phyloP scores from a whole-genome alignment of 2,888 invertebrate genomes.

The Saturnia japonica region DNA sequence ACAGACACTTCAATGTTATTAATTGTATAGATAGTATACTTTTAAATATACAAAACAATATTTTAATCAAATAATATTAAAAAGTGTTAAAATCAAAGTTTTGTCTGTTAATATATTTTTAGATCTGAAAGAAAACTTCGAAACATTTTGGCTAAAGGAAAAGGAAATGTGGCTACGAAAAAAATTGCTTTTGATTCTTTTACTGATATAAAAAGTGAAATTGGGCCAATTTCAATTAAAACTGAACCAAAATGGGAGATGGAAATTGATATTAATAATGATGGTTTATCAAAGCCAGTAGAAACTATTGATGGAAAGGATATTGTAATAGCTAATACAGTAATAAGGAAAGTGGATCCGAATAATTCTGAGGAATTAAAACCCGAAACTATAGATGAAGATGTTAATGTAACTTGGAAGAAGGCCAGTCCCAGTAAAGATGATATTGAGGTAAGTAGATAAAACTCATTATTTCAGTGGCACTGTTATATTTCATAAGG shows the following conservation, averaged over 20 bases:
- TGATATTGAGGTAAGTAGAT: conserved; percentile 58
- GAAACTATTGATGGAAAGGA: conserved; percentile 64
- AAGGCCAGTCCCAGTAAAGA: conserved; percentile 35
- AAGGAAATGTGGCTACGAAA: conserved; percentile 59
- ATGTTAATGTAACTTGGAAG: conserved; percentile 61
- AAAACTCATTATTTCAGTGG: not conserved
- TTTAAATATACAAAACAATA: not conserved
- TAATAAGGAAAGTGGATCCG: conserved; percentile 73
- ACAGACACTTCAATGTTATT: too few species aligned
- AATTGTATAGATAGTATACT: too few species aligned
- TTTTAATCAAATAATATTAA: not conserved
- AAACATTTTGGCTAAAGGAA: conserved; percentile 52
- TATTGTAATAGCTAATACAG: conserved; percentile 73
- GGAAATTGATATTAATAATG: conserved; percentile 62
- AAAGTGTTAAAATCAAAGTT: too few species aligned
- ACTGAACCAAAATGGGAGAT: conserved; percentile 74
- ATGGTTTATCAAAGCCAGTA: conserved; percentile 41
- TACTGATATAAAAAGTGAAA: conserved; percentile 76
- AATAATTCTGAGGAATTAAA: conserved; percentile 41
- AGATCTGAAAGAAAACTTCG: conserved; percentile 72
- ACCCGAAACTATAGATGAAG: conserved; percentile 36
- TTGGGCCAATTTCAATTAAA: conserved; percentile 66
- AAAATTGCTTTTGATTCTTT: conserved; percentile 76
- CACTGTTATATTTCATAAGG: not conserved
- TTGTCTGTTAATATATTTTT: not conserved